A percentile compares a stretch with the other conserved stretches of the same genome.
phyloP scores from a whole-genome alignment of 2,888 invertebrate species.

The Hedychridium roseum region DNA sequence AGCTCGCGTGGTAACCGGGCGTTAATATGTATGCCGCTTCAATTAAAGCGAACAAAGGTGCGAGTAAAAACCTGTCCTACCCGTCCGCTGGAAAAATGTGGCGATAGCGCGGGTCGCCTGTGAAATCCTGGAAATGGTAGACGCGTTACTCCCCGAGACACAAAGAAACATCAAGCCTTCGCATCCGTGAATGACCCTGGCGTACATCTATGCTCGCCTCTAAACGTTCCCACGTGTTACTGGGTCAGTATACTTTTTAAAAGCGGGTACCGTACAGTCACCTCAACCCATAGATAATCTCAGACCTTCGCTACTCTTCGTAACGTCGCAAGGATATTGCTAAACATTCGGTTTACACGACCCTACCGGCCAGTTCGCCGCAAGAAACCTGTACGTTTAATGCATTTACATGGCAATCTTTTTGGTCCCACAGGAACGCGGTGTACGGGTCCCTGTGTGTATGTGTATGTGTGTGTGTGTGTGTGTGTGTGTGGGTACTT shows the following conservation, averaged over 20 bases:
- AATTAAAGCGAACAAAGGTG: slow-evolving; percentile 29
- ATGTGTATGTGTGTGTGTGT: too few species aligned
- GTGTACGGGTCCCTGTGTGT: too few species aligned
- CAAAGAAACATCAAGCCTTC: slow-evolving; percentile 38
- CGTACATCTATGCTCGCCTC: slow-evolving; percentile 21
- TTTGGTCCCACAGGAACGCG: too few species aligned
- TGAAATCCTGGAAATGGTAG: slow-evolving; percentile 33
- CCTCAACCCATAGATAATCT: slow-evolving; percentile 37
- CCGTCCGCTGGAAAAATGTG: slow-evolving; percentile 17
- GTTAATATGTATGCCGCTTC: slow-evolving; percentile 9
- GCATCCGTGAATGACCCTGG: slow-evolving; percentile 38
- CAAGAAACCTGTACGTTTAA: too few species aligned
- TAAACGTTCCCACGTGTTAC: slow-evolving; percentile 46
- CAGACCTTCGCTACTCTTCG: slow-evolving; percentile 23
- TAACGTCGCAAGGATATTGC: slow-evolving; percentile 12
- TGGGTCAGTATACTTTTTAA: slow-evolving; percentile 47
- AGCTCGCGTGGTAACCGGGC: slow-evolving; percentile 22
- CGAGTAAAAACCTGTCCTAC: slow-evolving; percentile 10
- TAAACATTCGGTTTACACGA: too few species aligned
- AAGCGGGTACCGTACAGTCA: slow-evolving; percentile 41
- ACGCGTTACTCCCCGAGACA: slow-evolving; percentile 4
- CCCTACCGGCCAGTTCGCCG: too few species aligned
- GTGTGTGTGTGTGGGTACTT: too few species aligned
- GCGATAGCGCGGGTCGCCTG: slow-evolving; percentile 17
- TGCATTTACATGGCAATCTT: too few species aligned